A percentile compares a stretch with the other conserved stretches of the same genome.
Conservation (phyloP, 1,140 invertebrate genomes). For the Eriosoma lanigerum region DNA sequence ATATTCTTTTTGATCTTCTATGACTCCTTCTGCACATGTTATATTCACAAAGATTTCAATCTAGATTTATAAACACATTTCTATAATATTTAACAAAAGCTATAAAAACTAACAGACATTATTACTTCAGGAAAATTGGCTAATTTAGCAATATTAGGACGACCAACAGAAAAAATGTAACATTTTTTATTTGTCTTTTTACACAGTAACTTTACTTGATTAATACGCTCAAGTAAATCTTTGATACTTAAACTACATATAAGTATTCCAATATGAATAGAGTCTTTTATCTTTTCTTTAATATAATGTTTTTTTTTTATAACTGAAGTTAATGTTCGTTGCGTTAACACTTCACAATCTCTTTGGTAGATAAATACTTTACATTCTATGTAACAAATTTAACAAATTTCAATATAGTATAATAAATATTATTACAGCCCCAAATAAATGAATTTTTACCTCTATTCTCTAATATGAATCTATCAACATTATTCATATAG, state of each 20-base stretch:
- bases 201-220: constrained; percentile 71
- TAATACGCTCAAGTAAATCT: constrained; percentile 78
- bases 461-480: constrained; percentile 28
- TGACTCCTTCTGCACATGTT: constrained; percentile 83
- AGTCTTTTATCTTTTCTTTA: constrained; percentile 87
- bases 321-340: constrained; percentile 43
- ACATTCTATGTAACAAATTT: constrained; percentile 22
- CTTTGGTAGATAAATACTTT: constrained; percentile 41
- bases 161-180: constrained; percentile 90
- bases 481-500: constrained; percentile 39
- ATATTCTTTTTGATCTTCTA: constrained; percentile 79
- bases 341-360: neutral
- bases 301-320: constrained; percentile 79
- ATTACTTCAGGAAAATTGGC: constrained; percentile 90
- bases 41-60: constrained; percentile 89
- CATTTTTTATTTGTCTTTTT: constrained; percentile 77
- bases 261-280: constrained; percentile 80
- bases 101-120: constrained; percentile 52
- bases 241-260: constrained; percentile 83
- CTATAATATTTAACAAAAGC: constrained; percentile 48
- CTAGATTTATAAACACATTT: too few relatives aligned
- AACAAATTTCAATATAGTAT: neutral
- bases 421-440: too few relatives aligned
- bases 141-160: constrained; percentile 87
- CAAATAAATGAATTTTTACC: neutral